Evolutionary conservation across 2,113 vertebrate genomes (phyloP).

Genomic region (Bostrychus sinensis): DNA sequence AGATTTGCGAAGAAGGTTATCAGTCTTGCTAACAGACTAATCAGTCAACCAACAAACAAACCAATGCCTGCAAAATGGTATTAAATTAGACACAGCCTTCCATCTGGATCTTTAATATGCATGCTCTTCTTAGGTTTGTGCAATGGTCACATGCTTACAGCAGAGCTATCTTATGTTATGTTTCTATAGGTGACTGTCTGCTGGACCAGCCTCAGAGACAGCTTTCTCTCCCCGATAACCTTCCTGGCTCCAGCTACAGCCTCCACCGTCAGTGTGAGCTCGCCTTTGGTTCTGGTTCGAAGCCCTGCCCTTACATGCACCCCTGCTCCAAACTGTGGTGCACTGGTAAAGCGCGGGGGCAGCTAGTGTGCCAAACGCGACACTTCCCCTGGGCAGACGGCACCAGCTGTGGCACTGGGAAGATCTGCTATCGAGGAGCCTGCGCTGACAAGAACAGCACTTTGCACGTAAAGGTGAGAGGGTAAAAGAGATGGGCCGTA

Average conservation of each 20-base stretch:
- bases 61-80: no score
- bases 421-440: slow-evolving; percentile 86
- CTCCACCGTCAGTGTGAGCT: slow-evolving; percentile 94
- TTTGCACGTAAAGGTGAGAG: slow-evolving; percentile 85
- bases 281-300: slow-evolving; percentile 90
- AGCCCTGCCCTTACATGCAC: slow-evolving; percentile 97
- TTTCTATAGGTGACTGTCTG: slow-evolving; percentile 87
- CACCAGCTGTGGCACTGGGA: slow-evolving; percentile 86
- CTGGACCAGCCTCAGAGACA: slow-evolving; percentile 91
- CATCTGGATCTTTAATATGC: no score
- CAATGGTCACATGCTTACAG: neutral
- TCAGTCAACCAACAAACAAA: no score
- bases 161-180: slow-evolving; percentile 1
- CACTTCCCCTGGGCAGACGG: slow-evolving; percentile 98
- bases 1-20: no score
- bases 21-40: no score
- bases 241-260: slow-evolving; percentile 87
- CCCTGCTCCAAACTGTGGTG: slow-evolving; percentile 95
- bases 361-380: slow-evolving; percentile 94
- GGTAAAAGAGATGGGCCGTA: no score
- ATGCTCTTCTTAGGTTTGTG: neutral
- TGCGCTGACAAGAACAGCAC: slow-evolving; percentile 85
- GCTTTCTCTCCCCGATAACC: slow-evolving; percentile 83
- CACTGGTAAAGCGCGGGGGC: slow-evolving; percentile 90
- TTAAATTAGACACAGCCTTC: no score